phyloP scores from a whole-genome alignment of 2,113 vertebrate genomes.

The Python bivittatus region DNA sequence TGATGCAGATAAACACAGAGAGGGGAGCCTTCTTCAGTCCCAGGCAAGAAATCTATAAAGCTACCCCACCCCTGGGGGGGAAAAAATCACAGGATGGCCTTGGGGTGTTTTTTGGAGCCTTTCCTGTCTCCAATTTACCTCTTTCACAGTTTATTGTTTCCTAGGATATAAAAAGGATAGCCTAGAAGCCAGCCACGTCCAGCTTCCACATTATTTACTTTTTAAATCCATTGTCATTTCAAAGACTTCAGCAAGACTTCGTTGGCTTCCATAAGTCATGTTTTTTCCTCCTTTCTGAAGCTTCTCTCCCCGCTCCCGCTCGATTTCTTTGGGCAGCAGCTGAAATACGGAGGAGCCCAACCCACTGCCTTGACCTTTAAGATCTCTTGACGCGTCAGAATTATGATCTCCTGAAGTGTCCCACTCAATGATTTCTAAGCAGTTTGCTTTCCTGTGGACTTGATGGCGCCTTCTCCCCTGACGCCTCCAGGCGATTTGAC shows the following conservation, averaged over 20 bases:
- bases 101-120: too few relatives aligned
- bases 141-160: too few relatives aligned
- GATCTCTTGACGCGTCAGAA: constrained; percentile 52
- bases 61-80: too few relatives aligned
- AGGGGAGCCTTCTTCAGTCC: too few relatives aligned
- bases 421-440: constrained; percentile 50
- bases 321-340: background rate
- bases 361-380: constrained; percentile 46
- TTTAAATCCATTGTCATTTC: background rate
- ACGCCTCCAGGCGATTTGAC: constrained; percentile 30
- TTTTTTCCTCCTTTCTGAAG: background rate
- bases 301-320: background rate
- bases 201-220: background rate
- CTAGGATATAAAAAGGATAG: too few relatives aligned
- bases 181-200: background rate
- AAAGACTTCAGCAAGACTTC: background rate
- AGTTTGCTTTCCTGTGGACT: constrained; percentile 52
- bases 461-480: constrained; percentile 33
- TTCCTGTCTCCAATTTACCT: too few relatives aligned
- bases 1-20: too few relatives aligned
- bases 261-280: background rate
- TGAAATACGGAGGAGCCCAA: background rate
- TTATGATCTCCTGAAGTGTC: constrained; percentile 49
- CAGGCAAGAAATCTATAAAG: too few relatives aligned
- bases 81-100: too few relatives aligned